phyloP scores from a whole-genome alignment of 2,113 vertebrate species.

The Microcebus tavaratra region DNA sequence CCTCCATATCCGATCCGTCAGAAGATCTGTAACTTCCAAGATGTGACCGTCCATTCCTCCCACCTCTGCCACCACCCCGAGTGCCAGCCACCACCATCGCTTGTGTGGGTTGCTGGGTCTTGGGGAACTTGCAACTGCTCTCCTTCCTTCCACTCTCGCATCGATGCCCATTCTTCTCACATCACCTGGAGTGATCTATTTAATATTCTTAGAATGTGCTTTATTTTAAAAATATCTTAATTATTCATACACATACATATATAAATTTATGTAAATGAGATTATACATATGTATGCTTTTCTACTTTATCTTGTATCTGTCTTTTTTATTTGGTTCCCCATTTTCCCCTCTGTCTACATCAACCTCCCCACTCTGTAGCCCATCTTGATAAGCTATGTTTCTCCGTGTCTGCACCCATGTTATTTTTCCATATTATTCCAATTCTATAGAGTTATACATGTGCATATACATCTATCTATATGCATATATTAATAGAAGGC shows the following conservation, averaged over 20 bases:
- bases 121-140: no score
- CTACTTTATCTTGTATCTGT: background rate
- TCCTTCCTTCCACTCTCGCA: background rate
- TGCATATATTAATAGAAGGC: background rate
- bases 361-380: background rate
- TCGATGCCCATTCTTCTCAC: background rate
- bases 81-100: no score
- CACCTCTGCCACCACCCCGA: background rate
- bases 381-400: background rate
- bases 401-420: background rate
- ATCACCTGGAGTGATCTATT: background rate
- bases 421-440: background rate
- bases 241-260: background rate
- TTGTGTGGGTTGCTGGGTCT: background rate
- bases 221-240: background rate
- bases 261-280: background rate
- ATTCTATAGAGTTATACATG: background rate
- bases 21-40: background rate
- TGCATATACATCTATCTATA: no score
- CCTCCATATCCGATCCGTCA: background rate
- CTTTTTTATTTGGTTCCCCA: background rate
- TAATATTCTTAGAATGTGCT: background rate
- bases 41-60: background rate
- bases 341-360: background rate
- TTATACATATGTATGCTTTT: background rate